Evolutionary conservation across 2,888 invertebrate genomes (phyloP), one percentile per base, ranked within the genome.

Genomic region (Oxytorus armatus): DNA sequence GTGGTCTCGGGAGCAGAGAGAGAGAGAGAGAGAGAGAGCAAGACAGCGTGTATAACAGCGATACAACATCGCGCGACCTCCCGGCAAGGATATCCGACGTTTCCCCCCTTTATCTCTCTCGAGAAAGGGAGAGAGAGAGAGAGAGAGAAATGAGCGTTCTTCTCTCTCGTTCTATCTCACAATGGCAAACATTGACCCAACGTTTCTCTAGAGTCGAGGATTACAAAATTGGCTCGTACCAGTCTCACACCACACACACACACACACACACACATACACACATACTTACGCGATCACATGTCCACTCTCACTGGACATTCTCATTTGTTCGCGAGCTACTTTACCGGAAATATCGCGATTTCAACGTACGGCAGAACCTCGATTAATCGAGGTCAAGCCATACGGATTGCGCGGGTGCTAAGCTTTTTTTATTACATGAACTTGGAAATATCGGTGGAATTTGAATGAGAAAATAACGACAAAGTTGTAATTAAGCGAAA

Each of bases 151-250:
- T 29, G 5, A 29, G 29, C 29, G 5, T n/a, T n/a, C n/a, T n/a
- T n/a, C n/a, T 51, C 29, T 25, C 55, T 33, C 42, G 33, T 44
- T 70, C 25, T 68, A 39, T 51, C 8, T 21, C 33, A 18, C 66
- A 42, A 59, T 16, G 39, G 70, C 79, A 82, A 79, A 79, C 78
- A 79, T 76, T 79, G 68, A 69, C 76, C 68, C 61, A 69, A 55
- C 72, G 63, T 77, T 69, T 69, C 73, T 63, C 65, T 51, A 53
- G 72, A 70, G 49, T 78, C 55, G 39, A 75, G 70, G 33, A 78
- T 76, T 68, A 81, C 75, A 79, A 79, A 82, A 73, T 82, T 79
- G 69, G 65, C 63, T 82, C 57, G 57, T 29, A 42, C 76, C 78
- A 78, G 69, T n/a, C n/a, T n/a, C n/a, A n/a, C n/a, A n/a, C n/a